Evolutionary conservation across 2,113 vertebrate genomes (phyloP).

Genomic region (Leiothrix lutea): DNA sequence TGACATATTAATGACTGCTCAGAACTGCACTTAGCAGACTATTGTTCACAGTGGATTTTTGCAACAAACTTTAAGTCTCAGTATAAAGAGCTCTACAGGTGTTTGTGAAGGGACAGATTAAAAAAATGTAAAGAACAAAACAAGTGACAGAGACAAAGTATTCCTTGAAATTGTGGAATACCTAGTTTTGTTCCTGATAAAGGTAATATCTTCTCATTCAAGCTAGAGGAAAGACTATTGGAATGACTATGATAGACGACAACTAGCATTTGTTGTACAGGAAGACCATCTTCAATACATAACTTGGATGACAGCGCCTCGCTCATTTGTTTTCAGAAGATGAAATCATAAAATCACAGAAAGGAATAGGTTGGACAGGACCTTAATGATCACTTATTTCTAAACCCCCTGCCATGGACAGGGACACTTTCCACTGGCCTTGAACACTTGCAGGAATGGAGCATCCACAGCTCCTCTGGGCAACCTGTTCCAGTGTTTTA

Average conservation of each 20-base stretch:
- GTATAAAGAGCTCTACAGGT: background rate
- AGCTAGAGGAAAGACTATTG: background rate
- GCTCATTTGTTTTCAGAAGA: background rate
- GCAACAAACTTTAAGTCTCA: background rate
- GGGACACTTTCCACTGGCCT: background rate
- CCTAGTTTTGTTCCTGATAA: background rate
- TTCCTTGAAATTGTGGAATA: background rate
- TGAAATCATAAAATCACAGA: background rate
- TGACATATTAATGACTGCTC: background rate
- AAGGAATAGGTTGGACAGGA: background rate
- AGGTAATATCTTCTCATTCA: background rate
- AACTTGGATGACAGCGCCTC: background rate
- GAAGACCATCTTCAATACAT: fast-evolving
- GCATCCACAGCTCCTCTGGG: background rate
- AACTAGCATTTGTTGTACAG: no score
- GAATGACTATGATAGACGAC: background rate
- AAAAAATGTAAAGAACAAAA: background rate
- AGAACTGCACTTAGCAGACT: background rate
- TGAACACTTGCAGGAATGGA: no score
- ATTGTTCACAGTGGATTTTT: background rate
- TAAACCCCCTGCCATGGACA: background rate
- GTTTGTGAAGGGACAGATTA: background rate
- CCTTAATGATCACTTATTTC: background rate
- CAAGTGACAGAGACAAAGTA: background rate
- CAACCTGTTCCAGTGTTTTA: background rate